Evolutionary conservation across 2,888 invertebrate species (phyloP).

Genomic region (Congeria kusceri): DNA sequence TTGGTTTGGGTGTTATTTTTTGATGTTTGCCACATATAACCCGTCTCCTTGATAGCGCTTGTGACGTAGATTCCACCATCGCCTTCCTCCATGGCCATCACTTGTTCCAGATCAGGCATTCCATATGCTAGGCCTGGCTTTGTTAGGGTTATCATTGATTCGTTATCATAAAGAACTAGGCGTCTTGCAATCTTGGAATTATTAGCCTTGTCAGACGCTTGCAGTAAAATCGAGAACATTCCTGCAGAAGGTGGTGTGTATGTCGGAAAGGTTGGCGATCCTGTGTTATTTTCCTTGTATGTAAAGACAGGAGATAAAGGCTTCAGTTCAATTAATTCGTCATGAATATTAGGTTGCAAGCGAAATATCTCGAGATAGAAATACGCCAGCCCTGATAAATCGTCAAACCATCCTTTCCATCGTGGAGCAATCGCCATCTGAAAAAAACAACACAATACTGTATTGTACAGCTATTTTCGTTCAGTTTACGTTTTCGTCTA

Average conservation of each 20-base stretch:
- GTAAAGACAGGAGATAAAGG: conserved; percentile 33
- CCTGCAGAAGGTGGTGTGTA: conserved; percentile 59
- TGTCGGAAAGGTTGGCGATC: neutral
- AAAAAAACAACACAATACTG: too few relatives aligned
- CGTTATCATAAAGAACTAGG: conserved; percentile 65
- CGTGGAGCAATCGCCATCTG: conserved; percentile 26
- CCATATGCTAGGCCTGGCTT: conserved; percentile 23
- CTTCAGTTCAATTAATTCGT: conserved; percentile 33
- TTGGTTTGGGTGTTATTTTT: conserved; percentile 6
- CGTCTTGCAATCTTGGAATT: conserved; percentile 67
- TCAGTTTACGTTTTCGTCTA: too few relatives aligned
- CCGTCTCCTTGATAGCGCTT: conserved; percentile 54
- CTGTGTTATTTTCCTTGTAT: conserved; percentile 17
- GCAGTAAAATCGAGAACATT: conserved; percentile 67
- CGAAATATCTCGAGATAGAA: conserved; percentile 41
- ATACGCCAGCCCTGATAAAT: conserved; percentile 35
- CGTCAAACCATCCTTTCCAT: conserved; percentile 48
- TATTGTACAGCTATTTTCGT: too few relatives aligned
- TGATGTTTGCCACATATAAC: conserved; percentile 60
- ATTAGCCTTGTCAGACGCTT: conserved; percentile 69
- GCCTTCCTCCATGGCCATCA: conserved; percentile 10
- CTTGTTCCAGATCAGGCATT: neutral
- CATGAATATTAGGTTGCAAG: conserved; percentile 29
- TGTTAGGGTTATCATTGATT: conserved; percentile 51
- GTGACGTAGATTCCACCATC: conserved; percentile 39